These are phyloP conservation scores for Ochotona princeps DNA, from an alignment of 2,113 vertebrate species.

Conservation along the genomic window DNA sequence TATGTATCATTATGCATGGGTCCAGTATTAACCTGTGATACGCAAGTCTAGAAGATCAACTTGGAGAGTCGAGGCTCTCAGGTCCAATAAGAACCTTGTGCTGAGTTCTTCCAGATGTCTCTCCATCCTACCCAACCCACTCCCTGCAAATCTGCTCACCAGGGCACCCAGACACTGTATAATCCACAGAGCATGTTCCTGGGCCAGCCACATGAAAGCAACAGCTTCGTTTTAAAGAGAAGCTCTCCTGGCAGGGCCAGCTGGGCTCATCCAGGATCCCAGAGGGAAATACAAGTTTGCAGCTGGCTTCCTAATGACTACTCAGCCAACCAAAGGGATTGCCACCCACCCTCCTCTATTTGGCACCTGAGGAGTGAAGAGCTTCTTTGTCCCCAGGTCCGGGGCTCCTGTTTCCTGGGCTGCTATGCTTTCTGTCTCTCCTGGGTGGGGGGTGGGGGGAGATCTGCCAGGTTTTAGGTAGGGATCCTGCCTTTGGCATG, in stretches of 20 bases:
- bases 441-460: not conserved
- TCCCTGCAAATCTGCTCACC: not conserved
- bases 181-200: not conserved
- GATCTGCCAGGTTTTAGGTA: not conserved
- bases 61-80: slow-evolving; percentile 58
- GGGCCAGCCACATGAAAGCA: slow-evolving; percentile 57
- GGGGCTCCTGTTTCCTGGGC: not conserved
- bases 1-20: slow-evolving; percentile 77
- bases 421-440: not conserved
- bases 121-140: not conserved
- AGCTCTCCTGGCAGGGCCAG: not conserved
- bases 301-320: slow-evolving; percentile 67
- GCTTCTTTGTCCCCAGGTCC: not conserved
- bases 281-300: slow-evolving; percentile 15
- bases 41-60: slow-evolving; percentile 65
- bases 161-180: slow-evolving; percentile 42
- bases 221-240: slow-evolving; percentile 65
- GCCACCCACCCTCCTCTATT: not conserved
- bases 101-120: not conserved
- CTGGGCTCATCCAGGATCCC: not conserved
- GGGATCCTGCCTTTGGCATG: not conserved
- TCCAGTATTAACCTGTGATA: slow-evolving; percentile 79
- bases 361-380: not conserved
- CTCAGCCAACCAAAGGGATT: not conserved
- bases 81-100: slow-evolving; percentile 50